phyloP scores from a whole-genome alignment of 2,113 vertebrate species.

The Lepisosteus osseus region DNA sequence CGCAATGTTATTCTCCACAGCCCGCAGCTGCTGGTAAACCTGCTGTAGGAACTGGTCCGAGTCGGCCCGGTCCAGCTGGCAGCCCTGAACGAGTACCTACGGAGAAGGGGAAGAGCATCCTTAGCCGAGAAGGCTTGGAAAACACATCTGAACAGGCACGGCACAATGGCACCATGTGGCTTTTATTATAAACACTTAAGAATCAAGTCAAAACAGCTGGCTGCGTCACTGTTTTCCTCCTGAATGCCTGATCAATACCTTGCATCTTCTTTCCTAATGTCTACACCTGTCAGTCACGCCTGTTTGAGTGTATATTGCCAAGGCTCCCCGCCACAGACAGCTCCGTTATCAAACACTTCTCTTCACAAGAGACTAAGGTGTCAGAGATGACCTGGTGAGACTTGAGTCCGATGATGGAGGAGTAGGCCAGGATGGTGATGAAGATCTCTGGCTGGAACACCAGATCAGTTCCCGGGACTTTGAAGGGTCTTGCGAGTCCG shows the following conservation, averaged over 20 bases:
- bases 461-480: conserved; percentile 83
- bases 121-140: background rate
- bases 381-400: conserved; percentile 82
- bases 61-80: conserved; percentile 79
- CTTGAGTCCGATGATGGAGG: conserved; percentile 89
- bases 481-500: conserved; percentile 85
- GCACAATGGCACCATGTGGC: background rate
- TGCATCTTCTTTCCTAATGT: no score
- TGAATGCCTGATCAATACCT: no score
- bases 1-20: conserved; percentile 92
- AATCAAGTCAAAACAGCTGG: no score
- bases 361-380: no score
- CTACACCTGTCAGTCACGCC: no score
- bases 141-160: background rate
- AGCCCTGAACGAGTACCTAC: conserved; percentile 93
- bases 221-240: no score
- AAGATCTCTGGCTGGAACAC: conserved; percentile 92
- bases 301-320: no score
- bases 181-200: background rate
- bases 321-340: no score
- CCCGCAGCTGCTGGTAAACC: conserved; percentile 84
- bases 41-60: conserved; percentile 79
- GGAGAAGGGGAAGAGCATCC: background rate
- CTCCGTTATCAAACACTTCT: no score
- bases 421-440: conserved; percentile 92